Evolutionary conservation across 2,888 invertebrate species (phyloP), one percentile per base, ranked within the genome.

Genomic region (Scaptomyza polygonia): DNA sequence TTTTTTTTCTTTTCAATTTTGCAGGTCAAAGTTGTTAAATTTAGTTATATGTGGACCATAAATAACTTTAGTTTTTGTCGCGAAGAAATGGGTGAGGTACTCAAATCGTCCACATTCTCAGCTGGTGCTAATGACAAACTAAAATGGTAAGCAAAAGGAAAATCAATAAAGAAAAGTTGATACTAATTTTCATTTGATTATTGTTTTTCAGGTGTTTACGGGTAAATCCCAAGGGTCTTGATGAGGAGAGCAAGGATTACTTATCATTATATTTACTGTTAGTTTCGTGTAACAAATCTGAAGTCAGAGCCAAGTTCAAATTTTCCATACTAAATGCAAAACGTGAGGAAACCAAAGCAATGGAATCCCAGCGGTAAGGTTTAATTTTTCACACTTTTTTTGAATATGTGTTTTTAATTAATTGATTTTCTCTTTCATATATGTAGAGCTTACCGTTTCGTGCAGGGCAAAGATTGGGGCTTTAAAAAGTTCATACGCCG

Each of bases 1-100:
- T n/a, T 39, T 2, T 12, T 0, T 2, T 51, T 36, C 30, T 32
- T 4, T 21, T 62, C 8, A 9, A n/a, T 89, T 94, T 94, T 94
- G 25, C 95, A 98, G 98, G 99, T 99, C 92, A 99, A 99, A 95
- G 99, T 99, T 93, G 98, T 99, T 89, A 99, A 99, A 94, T 99
- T 99, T 95, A 99, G 98, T 93, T 99, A 99, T 93, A 99, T 99
- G 98, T 99, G 99, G 99, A 99, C 99, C 92, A 99, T 99, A 94
- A 99, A 99, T 94, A 99, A 99, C 95, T 99, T 99, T 94, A 99
- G 99, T 94, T 99, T 99, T 94, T 99, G 99, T 94, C 96, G 99
- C 88, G 99, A 99, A 93, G 99, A 99, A 93, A 99, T 99, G 99
- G 99, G 99, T 89, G 99, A 99, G 94, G 99, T 99, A 88, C 94